A percentile compares a stretch with the other conserved stretches of the same genome.
Conservation (phyloP, 2,797 vertebrate genomes). For the Ptychadena robeensis region DNA sequence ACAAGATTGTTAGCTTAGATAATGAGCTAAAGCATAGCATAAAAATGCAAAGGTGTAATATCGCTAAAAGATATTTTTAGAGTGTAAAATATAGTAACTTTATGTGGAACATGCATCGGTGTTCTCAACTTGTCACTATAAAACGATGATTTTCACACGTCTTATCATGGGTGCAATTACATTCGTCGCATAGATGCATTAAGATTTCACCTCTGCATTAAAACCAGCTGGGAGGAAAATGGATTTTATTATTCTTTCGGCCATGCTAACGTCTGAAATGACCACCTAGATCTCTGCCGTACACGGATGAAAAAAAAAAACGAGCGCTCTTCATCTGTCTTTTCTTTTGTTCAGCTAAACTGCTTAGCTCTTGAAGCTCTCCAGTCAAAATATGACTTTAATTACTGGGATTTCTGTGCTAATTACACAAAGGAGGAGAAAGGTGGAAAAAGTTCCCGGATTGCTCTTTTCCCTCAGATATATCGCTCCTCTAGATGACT, state of each 20-base stretch:
- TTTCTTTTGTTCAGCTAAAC: constrained; percentile 33
- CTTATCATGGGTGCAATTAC: constrained; percentile 30
- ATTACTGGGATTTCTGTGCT: constrained; percentile 66
- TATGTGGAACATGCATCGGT: constrained; percentile 9
- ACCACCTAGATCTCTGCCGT: constrained; percentile 20
- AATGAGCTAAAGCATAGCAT: not conserved
- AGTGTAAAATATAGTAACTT: constrained; percentile 8
- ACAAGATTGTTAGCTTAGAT: not conserved
- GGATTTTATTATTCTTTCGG: constrained; percentile 36
- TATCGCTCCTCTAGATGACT: constrained; percentile 79
- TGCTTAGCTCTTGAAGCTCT: constrained; percentile 32
- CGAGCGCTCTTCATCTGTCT: constrained; percentile 32
- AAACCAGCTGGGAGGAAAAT: constrained; percentile 44
- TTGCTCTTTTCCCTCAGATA: constrained; percentile 73
- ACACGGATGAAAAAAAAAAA: not conserved
- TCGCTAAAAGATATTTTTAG: constrained; percentile 10
- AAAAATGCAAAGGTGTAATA: constrained; percentile 3
- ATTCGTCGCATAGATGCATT: constrained; percentile 33
- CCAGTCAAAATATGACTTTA: constrained; percentile 62
- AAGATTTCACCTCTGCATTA: constrained; percentile 37
- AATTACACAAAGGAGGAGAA: constrained; percentile 68
- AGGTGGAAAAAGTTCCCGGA: constrained; percentile 67
- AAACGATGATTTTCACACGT: constrained; percentile 37
- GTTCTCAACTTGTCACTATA: constrained; percentile 19
- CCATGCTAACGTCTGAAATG: constrained; percentile 31